These are phyloP conservation scores for Pammene fasciana DNA, from an alignment of 2,888 invertebrate genomes.

Conservation along the genomic window DNA sequence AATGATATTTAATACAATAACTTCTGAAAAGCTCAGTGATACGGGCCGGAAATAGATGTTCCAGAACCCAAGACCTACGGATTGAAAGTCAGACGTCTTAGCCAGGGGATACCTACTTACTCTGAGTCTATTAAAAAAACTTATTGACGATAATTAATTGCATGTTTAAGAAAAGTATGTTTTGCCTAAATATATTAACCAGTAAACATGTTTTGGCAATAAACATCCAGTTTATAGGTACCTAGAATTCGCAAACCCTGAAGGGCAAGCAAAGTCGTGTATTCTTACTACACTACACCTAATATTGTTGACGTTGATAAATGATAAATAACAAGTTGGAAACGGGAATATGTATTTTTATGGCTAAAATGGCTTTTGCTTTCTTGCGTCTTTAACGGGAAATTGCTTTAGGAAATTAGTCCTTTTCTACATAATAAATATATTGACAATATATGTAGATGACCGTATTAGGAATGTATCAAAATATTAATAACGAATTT, in stretches of 20 bases:
- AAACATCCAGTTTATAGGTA: slow-evolving; percentile 15
- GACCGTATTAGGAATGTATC: too few relatives aligned
- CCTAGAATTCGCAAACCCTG: slow-evolving; percentile 4
- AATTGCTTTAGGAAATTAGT: slow-evolving; percentile 31
- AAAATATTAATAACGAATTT: too few relatives aligned
- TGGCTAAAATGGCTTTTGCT: neutral
- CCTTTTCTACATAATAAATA: neutral
- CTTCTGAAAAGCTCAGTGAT: too few relatives aligned
- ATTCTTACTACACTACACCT: neutral
- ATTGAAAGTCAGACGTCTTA: too few relatives aligned
- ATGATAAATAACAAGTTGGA: slow-evolving; percentile 19
- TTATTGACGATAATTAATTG: too few relatives aligned
- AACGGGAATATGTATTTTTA: slow-evolving; percentile 8
- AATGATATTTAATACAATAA: too few relatives aligned
- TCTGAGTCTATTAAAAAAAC: too few relatives aligned
- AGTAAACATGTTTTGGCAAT: slow-evolving; percentile 13
- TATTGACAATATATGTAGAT: too few relatives aligned
- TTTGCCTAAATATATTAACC: neutral
- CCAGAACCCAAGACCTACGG: too few relatives aligned
- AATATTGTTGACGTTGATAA: slow-evolving; percentile 25
- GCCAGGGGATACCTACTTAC: too few relatives aligned
- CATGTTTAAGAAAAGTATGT: too few relatives aligned
- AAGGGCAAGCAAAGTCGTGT: slow-evolving; percentile 29
- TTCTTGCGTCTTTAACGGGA: neutral
- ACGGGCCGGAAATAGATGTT: too few relatives aligned